phyloP scores from a whole-genome alignment of 2,113 vertebrate genomes.

The Fregata magnificens region DNA sequence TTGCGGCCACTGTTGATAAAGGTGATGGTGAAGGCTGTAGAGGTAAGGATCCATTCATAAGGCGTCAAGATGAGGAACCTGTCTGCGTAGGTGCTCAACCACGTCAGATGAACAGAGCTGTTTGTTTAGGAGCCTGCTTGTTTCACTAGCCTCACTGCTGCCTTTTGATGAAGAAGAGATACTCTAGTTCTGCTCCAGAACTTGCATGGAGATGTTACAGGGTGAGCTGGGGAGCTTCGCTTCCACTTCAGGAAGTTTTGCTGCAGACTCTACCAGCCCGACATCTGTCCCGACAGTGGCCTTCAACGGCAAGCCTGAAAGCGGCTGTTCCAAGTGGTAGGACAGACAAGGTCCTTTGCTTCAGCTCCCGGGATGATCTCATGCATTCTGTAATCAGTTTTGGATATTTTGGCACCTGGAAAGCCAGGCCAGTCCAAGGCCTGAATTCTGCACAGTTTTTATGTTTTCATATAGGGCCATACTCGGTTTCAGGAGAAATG shows the following conservation, averaged over 20 bases:
- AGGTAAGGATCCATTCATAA: background rate
- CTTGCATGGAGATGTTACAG: fast-evolving
- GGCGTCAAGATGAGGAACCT: background rate
- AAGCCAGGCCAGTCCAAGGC: background rate
- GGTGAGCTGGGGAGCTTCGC: background rate
- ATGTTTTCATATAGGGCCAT: background rate
- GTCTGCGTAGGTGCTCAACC: fast-evolving
- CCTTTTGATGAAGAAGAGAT: background rate
- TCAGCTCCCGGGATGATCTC: background rate
- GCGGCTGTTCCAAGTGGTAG: background rate
- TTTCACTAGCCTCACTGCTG: background rate
- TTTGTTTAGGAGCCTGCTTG: background rate
- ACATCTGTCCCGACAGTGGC: fast-evolving
- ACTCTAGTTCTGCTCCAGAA: background rate
- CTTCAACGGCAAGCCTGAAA: fast-evolving
- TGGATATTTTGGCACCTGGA: background rate
- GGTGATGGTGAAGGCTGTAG: background rate
- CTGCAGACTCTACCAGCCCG: background rate
- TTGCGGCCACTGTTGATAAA: background rate
- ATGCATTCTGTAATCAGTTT: background rate
- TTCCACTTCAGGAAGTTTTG: fast-evolving
- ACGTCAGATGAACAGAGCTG: background rate
- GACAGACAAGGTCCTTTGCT: background rate
- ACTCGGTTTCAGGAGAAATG: background rate
- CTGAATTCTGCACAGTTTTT: background rate